Evolutionary conservation across 2,888 invertebrate genomes (phyloP).

Genomic region (Drosophila percnosoma): DNA sequence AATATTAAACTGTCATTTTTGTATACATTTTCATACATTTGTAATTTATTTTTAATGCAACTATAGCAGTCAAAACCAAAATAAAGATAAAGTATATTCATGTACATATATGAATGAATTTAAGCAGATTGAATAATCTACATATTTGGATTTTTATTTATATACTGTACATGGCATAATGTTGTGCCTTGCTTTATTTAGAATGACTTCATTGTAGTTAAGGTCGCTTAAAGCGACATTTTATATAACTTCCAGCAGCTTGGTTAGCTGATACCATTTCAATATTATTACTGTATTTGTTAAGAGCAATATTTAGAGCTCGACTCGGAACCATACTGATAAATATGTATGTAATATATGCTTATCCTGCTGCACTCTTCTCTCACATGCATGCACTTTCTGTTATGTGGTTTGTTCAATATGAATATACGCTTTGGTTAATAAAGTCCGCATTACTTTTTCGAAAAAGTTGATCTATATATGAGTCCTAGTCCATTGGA

Average conservation of each 20-base stretch:
- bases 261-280: background rate
- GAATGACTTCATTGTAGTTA: conserved; percentile 1
- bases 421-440: background rate
- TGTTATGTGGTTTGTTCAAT: background rate
- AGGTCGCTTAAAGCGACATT: conserved; percentile 2
- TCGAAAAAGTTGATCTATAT: background rate
- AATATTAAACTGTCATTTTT: background rate
- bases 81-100: background rate
- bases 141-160: background rate
- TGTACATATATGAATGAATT: background rate
- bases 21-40: background rate
- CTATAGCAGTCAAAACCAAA: background rate
- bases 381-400: background rate
- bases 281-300: background rate
- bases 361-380: background rate
- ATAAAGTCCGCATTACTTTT: background rate
- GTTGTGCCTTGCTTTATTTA: background rate
- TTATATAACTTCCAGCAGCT: conserved; percentile 2
- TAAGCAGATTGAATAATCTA: background rate
- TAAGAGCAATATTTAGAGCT: background rate
- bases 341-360: background rate
- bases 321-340: background rate
- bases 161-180: background rate
- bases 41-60: background rate
- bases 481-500: background rate